Evolutionary conservation across 2,888 invertebrate genomes (phyloP).

Genomic region (Cheilosia scutellata): DNA sequence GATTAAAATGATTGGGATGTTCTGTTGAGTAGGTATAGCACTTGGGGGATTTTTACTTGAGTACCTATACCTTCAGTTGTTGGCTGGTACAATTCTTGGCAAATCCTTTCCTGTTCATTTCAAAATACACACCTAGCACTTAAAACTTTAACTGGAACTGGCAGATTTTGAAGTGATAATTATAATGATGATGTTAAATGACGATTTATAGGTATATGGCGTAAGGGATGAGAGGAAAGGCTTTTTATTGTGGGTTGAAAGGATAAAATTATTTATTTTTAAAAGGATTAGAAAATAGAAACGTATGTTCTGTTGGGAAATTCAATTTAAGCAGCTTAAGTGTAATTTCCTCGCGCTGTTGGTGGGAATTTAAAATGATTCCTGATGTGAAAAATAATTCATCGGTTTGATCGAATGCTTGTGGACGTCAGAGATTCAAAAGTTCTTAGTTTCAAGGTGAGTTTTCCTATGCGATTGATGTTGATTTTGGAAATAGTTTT

Average conservation of each 20-base stretch:
- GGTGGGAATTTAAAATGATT: neutral
- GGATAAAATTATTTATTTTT: slow-evolving; percentile 1
- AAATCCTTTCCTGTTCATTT: slow-evolving; percentile 62
- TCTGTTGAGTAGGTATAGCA: slow-evolving; percentile 26
- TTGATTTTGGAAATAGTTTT: too few relatives aligned
- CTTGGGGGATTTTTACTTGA: slow-evolving; percentile 53
- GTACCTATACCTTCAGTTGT: slow-evolving; percentile 21
- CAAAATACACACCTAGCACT: slow-evolving; percentile 41
- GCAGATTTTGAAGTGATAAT: slow-evolving; percentile 76
- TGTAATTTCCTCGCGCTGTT: neutral
- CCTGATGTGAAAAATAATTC: neutral
- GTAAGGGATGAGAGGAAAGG: neutral
- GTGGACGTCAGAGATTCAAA: too few relatives aligned
- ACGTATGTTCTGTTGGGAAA: slow-evolving; percentile 29
- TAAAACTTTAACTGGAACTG: slow-evolving; percentile 70
- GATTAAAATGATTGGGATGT: slow-evolving; percentile 75
- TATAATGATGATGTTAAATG: slow-evolving; percentile 68
- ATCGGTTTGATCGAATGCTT: too few relatives aligned
- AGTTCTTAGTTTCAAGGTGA: too few relatives aligned
- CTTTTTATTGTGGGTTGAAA: slow-evolving; percentile 6
- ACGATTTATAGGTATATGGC: slow-evolving; percentile 1
- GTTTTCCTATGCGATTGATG: too few relatives aligned
- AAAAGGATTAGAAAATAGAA: slow-evolving; percentile 35
- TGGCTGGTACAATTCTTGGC: slow-evolving; percentile 27
- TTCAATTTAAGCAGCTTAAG: slow-evolving; percentile 48